phyloP scores from a whole-genome alignment of 2,113 vertebrate species.

The Ciconia maguari region DNA sequence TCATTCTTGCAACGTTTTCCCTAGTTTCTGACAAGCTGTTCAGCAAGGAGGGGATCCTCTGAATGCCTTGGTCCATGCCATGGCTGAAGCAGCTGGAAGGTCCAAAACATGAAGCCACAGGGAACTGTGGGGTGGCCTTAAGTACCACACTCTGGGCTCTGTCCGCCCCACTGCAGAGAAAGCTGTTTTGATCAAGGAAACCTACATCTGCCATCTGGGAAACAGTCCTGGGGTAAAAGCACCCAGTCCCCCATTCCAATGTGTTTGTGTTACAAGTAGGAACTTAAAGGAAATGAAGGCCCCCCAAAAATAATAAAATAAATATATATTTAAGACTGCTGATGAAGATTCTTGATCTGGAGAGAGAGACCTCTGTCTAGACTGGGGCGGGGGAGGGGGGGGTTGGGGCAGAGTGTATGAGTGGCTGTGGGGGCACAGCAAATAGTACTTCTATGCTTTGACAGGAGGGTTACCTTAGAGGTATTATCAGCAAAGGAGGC shows the following conservation, averaged over 20 bases:
- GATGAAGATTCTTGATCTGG: not conserved
- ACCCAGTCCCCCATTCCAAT: rapidly evolving
- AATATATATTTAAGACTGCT: not conserved
- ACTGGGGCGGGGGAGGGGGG: no score
- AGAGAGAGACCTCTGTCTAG: not conserved
- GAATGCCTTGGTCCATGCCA: not conserved
- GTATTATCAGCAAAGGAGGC: not conserved
- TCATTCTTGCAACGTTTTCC: not conserved
- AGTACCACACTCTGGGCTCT: not conserved
- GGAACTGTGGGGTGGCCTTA: not conserved
- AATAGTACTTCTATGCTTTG: not conserved
- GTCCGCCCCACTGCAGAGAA: not conserved
- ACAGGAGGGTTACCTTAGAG: not conserved
- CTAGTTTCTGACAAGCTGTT: not conserved
- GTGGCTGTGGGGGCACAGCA: not conserved
- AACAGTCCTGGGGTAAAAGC: not conserved
- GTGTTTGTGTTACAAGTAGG: not conserved
- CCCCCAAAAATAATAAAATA: not conserved
- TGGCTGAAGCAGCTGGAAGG: not conserved
- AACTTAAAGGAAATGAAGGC: not conserved
- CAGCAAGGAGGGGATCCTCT: not conserved
- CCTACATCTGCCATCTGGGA: not conserved
- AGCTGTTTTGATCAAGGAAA: not conserved
- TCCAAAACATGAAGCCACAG: not conserved
- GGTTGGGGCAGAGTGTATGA: no score